These are phyloP conservation scores for Empidonax alnorum DNA, from an alignment of 2,113 vertebrate genomes.

Conservation along the genomic window DNA sequence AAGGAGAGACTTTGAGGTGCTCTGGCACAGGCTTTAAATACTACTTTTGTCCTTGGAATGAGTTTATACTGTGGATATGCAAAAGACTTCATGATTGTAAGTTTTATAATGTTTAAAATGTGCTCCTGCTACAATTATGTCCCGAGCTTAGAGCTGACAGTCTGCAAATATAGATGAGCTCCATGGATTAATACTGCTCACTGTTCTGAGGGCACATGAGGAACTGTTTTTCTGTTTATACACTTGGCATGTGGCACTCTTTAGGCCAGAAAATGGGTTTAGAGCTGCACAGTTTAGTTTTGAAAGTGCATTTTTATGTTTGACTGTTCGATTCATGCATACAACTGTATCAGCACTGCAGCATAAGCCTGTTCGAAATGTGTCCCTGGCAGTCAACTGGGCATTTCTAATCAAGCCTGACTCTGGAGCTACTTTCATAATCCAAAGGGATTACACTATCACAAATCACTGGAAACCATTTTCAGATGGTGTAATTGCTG, in stretches of 20 bases:
- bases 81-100: neutral
- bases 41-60: neutral
- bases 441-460: constrained; percentile 8
- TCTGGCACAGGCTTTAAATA: neutral
- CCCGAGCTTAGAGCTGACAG: neutral
- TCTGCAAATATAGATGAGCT: neutral
- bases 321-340: neutral
- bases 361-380: constrained; percentile 8
- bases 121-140: neutral
- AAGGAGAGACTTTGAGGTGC: neutral
- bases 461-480: constrained; percentile 10
- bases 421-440: constrained; percentile 15
- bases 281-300: neutral
- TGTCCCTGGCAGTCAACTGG: neutral
- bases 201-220: neutral
- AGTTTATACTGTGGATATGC: neutral
- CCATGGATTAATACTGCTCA: neutral
- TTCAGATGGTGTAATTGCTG: constrained; percentile 8
- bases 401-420: constrained; percentile 35
- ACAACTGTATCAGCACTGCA: neutral
- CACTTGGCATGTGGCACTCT: neutral
- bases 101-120: neutral
- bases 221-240: neutral
- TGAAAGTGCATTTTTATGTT: neutral
- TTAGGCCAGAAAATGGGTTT: constrained; percentile 18